phyloP scores from a whole-genome alignment of 1,140 invertebrate genomes.

The Acromyrmex charruanus region DNA sequence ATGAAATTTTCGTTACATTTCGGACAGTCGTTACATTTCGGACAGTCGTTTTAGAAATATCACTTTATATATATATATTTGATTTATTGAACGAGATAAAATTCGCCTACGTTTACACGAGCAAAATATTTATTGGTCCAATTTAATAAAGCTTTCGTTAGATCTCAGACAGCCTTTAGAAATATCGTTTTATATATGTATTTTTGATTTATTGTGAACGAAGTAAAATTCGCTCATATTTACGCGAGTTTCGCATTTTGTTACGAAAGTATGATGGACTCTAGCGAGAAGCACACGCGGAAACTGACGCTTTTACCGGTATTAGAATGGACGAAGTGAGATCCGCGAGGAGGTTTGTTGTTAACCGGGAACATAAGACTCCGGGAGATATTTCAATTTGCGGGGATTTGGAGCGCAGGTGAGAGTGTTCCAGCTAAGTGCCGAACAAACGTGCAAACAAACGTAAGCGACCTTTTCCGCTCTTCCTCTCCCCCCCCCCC shows the following conservation, averaged over 20 bases:
- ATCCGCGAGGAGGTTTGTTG: slow-evolving; percentile 80
- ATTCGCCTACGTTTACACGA: neutral
- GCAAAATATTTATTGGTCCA: neutral
- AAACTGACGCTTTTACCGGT: slow-evolving; percentile 69
- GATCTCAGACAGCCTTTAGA: neutral
- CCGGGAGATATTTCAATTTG: slow-evolving; percentile 82
- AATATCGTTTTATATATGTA: neutral
- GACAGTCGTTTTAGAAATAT: too few species aligned
- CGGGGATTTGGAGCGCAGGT: slow-evolving; percentile 74
- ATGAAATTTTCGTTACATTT: too few species aligned
- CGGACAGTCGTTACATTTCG: too few species aligned
- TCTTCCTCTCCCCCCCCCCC: neutral
- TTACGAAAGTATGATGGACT: slow-evolving; percentile 65
- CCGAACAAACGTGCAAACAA: slow-evolving; percentile 80
- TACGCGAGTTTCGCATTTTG: neutral
- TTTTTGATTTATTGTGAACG: neutral
- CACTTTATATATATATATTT: too few species aligned
- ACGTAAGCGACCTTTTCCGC: slow-evolving; percentile 71
- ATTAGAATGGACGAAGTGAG: slow-evolving; percentile 78
- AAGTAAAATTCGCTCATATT: slow-evolving; percentile 13
- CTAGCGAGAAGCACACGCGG: slow-evolving; percentile 65
- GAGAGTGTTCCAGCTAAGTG: slow-evolving; percentile 75
- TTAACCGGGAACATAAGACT: slow-evolving; percentile 79
- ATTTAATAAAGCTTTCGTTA: neutral
- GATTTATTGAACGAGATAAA: neutral